phyloP scores from a whole-genome alignment of 2,888 invertebrate species.

The Trachelus tabidus region DNA sequence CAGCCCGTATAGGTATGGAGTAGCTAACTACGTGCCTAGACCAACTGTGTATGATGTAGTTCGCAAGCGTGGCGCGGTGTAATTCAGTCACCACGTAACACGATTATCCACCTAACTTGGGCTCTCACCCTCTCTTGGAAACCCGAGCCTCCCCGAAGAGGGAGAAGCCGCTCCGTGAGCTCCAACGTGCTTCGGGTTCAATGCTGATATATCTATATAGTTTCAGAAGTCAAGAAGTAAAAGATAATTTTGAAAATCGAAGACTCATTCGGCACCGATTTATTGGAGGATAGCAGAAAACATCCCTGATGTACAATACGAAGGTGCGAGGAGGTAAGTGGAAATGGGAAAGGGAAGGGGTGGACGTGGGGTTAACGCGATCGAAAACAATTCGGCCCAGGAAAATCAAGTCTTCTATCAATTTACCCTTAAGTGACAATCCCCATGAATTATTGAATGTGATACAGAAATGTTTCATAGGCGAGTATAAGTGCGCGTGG shows the following conservation, averaged over 20 bases:
- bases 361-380: background rate
- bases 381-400: background rate
- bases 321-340: background rate
- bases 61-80: constrained; percentile 57
- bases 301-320: background rate
- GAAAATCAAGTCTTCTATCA: constrained; percentile 30
- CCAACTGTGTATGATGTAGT: constrained; percentile 21
- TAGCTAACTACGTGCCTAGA: constrained; percentile 6
- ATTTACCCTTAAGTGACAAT: constrained; percentile 49
- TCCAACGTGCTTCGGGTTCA: background rate
- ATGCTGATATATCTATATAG: background rate
- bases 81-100: constrained; percentile 62
- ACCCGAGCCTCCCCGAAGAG: constrained; percentile 44
- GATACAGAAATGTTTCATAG: constrained; percentile 26
- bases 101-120: constrained; percentile 58
- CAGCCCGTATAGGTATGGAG: constrained; percentile 16
- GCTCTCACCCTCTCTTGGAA: constrained; percentile 40
- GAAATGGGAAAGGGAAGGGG: background rate
- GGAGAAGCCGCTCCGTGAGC: background rate
- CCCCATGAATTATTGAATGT: constrained; percentile 47
- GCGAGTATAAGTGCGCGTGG: background rate
- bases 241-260: background rate
- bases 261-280: background rate
- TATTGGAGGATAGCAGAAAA: background rate
- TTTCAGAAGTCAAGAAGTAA: background rate